Base-by-base conservation (phyloP, 2,888 invertebrate genomes). In the Bursaphelenchus okinawaensis region DNA sequence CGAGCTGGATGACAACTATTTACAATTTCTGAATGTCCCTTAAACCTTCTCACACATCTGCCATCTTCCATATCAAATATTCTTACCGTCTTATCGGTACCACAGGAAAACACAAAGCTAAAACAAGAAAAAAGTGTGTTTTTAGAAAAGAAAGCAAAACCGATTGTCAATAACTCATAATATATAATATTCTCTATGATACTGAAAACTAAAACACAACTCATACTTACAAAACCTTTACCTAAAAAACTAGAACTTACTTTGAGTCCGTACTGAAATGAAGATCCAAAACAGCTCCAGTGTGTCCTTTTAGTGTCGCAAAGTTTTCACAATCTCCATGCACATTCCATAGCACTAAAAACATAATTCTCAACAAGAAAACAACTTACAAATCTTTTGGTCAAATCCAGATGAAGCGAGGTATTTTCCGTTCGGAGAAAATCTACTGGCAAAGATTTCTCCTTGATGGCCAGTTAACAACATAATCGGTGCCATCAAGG, bases 301-400 rank as follows among this genome's bases (percentile, higher is more conserved):
- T 91, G 84, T 99, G 98, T 0, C 95, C 95, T 20, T 89, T 88
- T 88, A 99, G 88, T 22, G 90, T 89, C 78, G 92, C 90, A 72
- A 94, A 89, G 83, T 98, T 99, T 81, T 96, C 94, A 84, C 98
- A 98, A 83, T 98, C 94, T 0, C 93, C 96, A 81, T 93, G 94
- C 0, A 94, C 93, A 83, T 90, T 91, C 98, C 98, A 98, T 71
- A 98, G 85, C 84, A 84, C 87, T 85, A 80, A 68, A 72, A 60
- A 51, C 16, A n/a, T 29, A 60, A 1, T 6, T 7, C 2, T 51
- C 16, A 50, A 64, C 20, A 52, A 54, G 40, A 23, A 20, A 58
- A 61, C 24, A 60, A 64, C 24, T 19, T 16, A 31, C 52, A 52
- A 56, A 55, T 54, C 28, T 26, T 90, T 81, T 94, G 86, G 82